Conservation (phyloP, 1,140 invertebrate species). For the Bathynomus jamesi region DNA sequence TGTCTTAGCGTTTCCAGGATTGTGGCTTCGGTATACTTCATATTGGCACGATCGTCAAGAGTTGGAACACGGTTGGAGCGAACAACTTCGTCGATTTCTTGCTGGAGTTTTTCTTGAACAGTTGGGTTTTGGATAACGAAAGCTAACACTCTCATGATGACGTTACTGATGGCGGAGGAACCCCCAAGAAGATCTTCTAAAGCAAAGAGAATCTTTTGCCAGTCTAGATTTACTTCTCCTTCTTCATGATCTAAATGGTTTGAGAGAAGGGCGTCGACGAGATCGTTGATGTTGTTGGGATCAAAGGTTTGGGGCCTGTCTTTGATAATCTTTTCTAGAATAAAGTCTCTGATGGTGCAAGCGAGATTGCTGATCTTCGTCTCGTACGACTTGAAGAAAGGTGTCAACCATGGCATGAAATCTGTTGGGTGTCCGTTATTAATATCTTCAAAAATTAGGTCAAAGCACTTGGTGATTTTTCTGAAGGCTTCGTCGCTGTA, state of each 20-base stretch:
- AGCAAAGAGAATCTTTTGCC: slow-evolving; percentile 35
- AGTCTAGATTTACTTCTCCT: slow-evolving; percentile 27
- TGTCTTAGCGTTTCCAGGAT: slow-evolving; percentile 68
- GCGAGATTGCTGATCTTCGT: slow-evolving; percentile 60
- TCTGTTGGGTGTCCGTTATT: slow-evolving; percentile 81
- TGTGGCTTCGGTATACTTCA: slow-evolving; percentile 77
- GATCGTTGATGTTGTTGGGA: slow-evolving; percentile 48
- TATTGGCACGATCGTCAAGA: slow-evolving; percentile 55
- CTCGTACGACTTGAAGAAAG: slow-evolving; percentile 61
- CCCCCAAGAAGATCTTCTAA: slow-evolving; percentile 63
- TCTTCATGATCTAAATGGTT: slow-evolving; percentile 44
- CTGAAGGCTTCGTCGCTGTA: slow-evolving; percentile 57
- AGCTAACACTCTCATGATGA: slow-evolving; percentile 63
- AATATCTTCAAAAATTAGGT: slow-evolving; percentile 78
- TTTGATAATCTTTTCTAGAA: slow-evolving; percentile 58
- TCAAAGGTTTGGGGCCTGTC: slow-evolving; percentile 36
- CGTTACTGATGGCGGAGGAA: slow-evolving; percentile 74
- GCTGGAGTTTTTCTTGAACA: slow-evolving; percentile 55
- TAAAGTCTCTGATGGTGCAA: slow-evolving; percentile 62
- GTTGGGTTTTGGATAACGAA: slow-evolving; percentile 50
- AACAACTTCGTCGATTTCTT: slow-evolving; percentile 48
- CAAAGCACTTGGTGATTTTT: slow-evolving; percentile 62
- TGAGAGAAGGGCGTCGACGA: slow-evolving; percentile 62
- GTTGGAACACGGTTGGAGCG: slow-evolving; percentile 47
- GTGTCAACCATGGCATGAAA: slow-evolving; percentile 73